Evolutionary conservation across 2,888 invertebrate genomes (phyloP).

Genomic region (Odontothrips loti): DNA sequence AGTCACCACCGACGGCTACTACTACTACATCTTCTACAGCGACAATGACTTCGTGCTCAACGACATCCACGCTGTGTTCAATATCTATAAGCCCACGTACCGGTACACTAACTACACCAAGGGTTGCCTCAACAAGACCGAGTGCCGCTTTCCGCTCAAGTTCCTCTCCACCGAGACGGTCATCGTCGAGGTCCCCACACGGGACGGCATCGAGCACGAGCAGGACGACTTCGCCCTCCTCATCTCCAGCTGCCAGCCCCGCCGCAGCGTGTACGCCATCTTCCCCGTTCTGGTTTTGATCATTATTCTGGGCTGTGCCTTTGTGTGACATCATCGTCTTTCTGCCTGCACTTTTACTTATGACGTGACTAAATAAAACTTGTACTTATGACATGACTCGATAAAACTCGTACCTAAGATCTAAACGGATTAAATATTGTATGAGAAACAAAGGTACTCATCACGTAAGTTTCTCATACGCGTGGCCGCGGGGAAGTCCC

Average conservation of each 20-base stretch:
- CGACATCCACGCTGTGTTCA: slow-evolving; percentile 77
- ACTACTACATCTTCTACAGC: slow-evolving; percentile 85
- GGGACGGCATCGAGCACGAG: slow-evolving; percentile 73
- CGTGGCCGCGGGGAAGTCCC: no score
- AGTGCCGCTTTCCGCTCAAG: slow-evolving; percentile 67
- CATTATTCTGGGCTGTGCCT: slow-evolving; percentile 73
- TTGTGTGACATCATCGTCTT: slow-evolving; percentile 56
- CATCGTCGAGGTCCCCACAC: slow-evolving; percentile 77
- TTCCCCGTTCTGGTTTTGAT: slow-evolving; percentile 74
- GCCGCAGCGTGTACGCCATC: slow-evolving; percentile 71
- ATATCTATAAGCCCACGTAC: slow-evolving; percentile 79
- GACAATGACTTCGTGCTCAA: slow-evolving; percentile 76
- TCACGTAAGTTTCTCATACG: no score
- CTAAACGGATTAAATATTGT: neutral
- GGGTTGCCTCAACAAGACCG: slow-evolving; percentile 70
- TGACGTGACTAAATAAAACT: no score
- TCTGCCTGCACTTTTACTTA: neutral
- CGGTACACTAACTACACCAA: slow-evolving; percentile 67
- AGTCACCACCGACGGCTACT: slow-evolving; percentile 72
- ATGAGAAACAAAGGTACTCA: no score
- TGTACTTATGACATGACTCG: no score
- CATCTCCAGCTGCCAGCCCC: slow-evolving; percentile 72
- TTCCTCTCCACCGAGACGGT: slow-evolving; percentile 74
- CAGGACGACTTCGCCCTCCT: slow-evolving; percentile 67
- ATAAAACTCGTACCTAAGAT: neutral